Evolutionary conservation across 2,797 vertebrate genomes (phyloP).

Genomic region (Steatocranus sp.): DNA sequence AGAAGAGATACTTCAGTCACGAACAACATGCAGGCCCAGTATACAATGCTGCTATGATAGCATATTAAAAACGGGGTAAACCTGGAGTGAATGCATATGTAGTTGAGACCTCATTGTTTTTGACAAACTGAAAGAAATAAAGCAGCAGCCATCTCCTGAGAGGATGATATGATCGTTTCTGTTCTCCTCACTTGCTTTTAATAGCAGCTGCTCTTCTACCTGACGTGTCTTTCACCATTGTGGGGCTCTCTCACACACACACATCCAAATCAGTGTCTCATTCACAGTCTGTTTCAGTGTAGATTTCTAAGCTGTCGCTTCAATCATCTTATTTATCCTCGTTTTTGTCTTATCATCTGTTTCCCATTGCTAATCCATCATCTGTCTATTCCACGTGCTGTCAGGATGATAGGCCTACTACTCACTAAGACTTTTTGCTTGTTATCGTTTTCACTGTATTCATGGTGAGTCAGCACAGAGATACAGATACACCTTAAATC

Average conservation of each 20-base stretch:
- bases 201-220: neutral
- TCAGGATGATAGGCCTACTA: neutral
- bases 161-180: neutral
- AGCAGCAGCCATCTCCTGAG: neutral
- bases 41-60: too few species aligned
- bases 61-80: neutral
- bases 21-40: neutral
- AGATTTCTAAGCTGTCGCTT: constrained; percentile 30
- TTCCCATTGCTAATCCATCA: neutral
- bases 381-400: neutral
- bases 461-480: neutral
- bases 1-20: neutral
- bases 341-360: neutral
- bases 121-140: neutral
- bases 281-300: neutral
- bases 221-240: neutral
- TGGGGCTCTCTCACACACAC: neutral
- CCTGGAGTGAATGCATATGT: neutral
- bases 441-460: neutral
- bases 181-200: neutral
- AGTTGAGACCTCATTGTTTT: neutral
- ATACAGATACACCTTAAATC: neutral
- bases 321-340: neutral
- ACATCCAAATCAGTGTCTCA: neutral
- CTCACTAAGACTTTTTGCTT: neutral